Percentiles rank a stretch among this genome's conserved stretches.
phyloP scores from a whole-genome alignment of 2,113 vertebrate genomes.

The Jaculus jaculus region DNA sequence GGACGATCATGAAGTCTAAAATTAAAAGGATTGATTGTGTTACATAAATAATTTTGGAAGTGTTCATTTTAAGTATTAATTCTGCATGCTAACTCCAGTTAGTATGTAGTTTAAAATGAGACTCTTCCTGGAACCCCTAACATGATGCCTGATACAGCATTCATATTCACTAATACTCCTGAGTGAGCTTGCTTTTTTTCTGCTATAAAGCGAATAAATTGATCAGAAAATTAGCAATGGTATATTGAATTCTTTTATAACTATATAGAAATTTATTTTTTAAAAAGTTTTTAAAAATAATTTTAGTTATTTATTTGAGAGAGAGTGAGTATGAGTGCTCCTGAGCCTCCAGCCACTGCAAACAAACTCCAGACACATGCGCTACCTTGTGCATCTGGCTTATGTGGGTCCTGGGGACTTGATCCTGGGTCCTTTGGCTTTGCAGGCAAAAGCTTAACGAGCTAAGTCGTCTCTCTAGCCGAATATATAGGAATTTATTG shows the following conservation, averaged over 20 bases:
- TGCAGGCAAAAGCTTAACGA: too few species aligned
- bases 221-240: background rate
- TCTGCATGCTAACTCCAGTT: conserved; percentile 28
- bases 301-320: too few species aligned
- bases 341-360: too few species aligned
- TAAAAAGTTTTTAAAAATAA: too few species aligned
- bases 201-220: conserved; percentile 21
- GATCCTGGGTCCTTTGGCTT: too few species aligned
- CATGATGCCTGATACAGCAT: background rate
- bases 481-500: background rate
- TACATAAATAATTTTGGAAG: conserved; percentile 29
- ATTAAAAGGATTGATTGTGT: conserved; percentile 3
- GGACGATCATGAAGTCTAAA: background rate
- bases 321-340: too few species aligned
- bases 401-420: too few species aligned
- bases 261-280: background rate
- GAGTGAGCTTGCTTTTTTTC: conserved; percentile 12
- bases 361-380: too few species aligned
- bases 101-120: conserved; percentile 12
- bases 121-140: background rate
- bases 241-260: conserved; percentile 31
- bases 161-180: conserved; percentile 17
- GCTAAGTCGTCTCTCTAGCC: too few species aligned
- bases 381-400: too few species aligned
- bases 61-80: conserved; percentile 15